Evolutionary conservation across 2,888 invertebrate genomes (phyloP), one percentile per base, ranked within the genome.

Genomic region (Leptopilina syphax): DNA sequence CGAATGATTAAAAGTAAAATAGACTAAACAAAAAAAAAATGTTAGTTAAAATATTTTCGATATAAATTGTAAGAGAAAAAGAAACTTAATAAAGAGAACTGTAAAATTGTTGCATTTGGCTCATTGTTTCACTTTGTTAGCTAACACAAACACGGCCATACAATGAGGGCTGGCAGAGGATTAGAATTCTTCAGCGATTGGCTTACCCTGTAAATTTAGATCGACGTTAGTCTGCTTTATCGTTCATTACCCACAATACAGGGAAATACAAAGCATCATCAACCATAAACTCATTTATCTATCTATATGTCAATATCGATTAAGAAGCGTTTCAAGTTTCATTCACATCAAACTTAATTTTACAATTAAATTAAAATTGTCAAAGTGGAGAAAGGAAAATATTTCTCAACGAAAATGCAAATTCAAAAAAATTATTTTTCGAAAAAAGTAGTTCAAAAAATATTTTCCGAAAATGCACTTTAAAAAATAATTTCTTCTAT

Each of bases 161-260:
- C 84, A 87, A 84, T 85, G 87, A 84, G 84, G 82, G 79, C 85
- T 88, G 89, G 87, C 88, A 88, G 79, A 81, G 85, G 76, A 82
- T 83, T 83, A 79, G 79, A 85, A 88, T 88, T 88, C 86, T 84
- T 84, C 63, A 77, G 79, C 77, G 83, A 67, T 81, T 83, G 80
- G 63, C 63, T 63, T 63, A 63, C 63, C 63, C 24, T 70, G 50
- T 73, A 73, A 57, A 73, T 73, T 73, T 73, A 73, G 73, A 73
- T 73, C 57, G 34, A 73, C 54, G 73, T 73, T 57, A 73, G 54
- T 13, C 57, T 73, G 57, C 57, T 73, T 73, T 73, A 73, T 54
- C 57, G 73, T 73, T 73, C 54, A 73, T 73, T 73, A 54, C 34
- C 73, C 34, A 54, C n/a, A 73, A 34, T 73, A 50, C 50, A 57